Evolutionary conservation across 2,113 vertebrate genomes (phyloP).

Genomic region (Hypomesus transpacificus): DNA sequence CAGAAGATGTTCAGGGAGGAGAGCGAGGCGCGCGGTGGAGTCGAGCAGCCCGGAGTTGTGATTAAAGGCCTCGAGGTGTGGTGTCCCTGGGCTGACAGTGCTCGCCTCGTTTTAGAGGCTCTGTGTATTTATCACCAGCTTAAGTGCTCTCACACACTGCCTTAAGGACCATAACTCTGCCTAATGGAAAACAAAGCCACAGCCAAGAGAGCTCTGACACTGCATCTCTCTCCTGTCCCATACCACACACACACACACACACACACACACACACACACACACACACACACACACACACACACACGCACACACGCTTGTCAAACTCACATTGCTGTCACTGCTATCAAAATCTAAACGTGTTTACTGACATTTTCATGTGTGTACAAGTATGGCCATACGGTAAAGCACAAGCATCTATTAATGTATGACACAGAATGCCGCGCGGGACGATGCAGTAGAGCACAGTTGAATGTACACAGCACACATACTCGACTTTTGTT

Average conservation of each 20-base stretch:
- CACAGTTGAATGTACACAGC: too few relatives aligned
- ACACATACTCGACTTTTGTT: too few relatives aligned
- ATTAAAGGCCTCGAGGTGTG: slow-evolving; percentile 33
- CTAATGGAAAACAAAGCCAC: slow-evolving; percentile 66
- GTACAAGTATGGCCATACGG: not conserved
- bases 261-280: slow-evolving; percentile 1
- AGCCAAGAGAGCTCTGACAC: slow-evolving; percentile 50
- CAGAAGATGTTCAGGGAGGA: not conserved
- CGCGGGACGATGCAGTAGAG: too few relatives aligned
- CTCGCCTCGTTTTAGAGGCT: slow-evolving; percentile 62
- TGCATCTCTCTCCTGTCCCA: slow-evolving; percentile 30
- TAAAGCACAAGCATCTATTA: too few relatives aligned
- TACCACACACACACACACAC: slow-evolving; percentile 17
- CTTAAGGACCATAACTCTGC: slow-evolving; percentile 61
- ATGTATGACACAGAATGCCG: too few relatives aligned
- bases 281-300: not conserved
- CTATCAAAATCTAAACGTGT: too few relatives aligned
- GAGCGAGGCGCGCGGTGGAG: slow-evolving; percentile 7
- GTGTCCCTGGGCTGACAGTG: slow-evolving; percentile 63
- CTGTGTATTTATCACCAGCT: slow-evolving; percentile 66
- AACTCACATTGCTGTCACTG: not conserved
- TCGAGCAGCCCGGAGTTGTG: slow-evolving; percentile 4
- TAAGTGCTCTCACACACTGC: slow-evolving; percentile 62
- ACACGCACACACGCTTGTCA: not conserved
- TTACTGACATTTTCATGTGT: too few relatives aligned